Percentiles rank a stretch among this genome's conserved stretches.
Evolutionary conservation across 1,140 invertebrate species (phyloP).

Genomic region (Euwallacea fornicatus): DNA sequence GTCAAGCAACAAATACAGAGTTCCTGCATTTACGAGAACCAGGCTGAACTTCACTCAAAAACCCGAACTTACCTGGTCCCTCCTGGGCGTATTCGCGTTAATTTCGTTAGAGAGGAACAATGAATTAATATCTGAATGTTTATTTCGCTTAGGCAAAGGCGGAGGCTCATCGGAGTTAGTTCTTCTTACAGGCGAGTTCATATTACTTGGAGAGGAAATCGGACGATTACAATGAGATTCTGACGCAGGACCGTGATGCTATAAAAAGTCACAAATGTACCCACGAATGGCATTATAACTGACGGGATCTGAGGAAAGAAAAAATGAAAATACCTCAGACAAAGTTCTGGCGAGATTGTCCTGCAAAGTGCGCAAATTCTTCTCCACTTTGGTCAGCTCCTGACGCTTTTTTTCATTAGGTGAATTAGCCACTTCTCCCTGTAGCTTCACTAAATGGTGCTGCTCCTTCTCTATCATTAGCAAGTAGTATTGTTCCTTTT

Average conservation of each 20-base stretch:
- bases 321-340: slow-evolving; percentile 10
- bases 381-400: slow-evolving; percentile 63
- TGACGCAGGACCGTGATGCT: slow-evolving; percentile 47
- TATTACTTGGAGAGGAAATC: slow-evolving; percentile 35
- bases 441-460: slow-evolving; percentile 65
- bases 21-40: too few relatives aligned
- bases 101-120: slow-evolving; percentile 43
- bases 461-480: slow-evolving; percentile 74
- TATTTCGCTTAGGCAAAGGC: slow-evolving; percentile 51
- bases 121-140: slow-evolving; percentile 24
- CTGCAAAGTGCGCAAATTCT: slow-evolving; percentile 64
- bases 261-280: slow-evolving; percentile 40
- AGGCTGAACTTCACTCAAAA: too few relatives aligned
- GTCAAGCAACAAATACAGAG: too few relatives aligned
- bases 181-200: neutral
- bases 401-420: slow-evolving; percentile 52
- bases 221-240: slow-evolving; percentile 27
- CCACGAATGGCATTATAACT: too few relatives aligned
- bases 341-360: slow-evolving; percentile 56
- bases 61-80: slow-evolving; percentile 13
- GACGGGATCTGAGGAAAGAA: too few relatives aligned
- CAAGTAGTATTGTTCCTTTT: slow-evolving; percentile 67
- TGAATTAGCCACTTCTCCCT: slow-evolving; percentile 51
- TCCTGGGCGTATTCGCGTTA: slow-evolving; percentile 37
- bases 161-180: slow-evolving; percentile 47